A percentile compares a stretch with the other conserved stretches of the same genome.
Conservation (phyloP, 2,113 vertebrate species). For the Lepisosteus oculatus region DNA sequence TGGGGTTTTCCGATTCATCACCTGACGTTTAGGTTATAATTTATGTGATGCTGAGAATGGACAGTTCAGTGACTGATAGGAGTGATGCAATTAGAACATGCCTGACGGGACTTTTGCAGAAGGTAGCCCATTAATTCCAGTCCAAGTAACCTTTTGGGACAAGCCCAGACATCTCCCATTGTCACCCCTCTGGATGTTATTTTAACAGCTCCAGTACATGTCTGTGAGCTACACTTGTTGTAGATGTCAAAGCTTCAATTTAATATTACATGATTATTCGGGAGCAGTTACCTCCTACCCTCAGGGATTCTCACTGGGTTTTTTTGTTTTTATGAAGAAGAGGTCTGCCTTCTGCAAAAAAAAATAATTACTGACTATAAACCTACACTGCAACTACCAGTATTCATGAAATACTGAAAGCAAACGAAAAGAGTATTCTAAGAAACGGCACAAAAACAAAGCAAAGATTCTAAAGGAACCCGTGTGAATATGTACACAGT, state of each 20-base stretch:
- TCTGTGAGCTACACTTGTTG: constrained; percentile 42
- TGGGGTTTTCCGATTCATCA: too few species aligned
- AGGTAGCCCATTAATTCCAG: constrained; percentile 76
- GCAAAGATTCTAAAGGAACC: too few species aligned
- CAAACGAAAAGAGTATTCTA: background rate
- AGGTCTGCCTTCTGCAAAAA: background rate
- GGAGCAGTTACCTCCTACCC: constrained; percentile 24
- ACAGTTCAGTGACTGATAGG: constrained; percentile 27
- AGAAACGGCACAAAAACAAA: too few species aligned
- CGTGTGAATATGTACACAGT: too few species aligned
- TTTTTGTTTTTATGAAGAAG: background rate
- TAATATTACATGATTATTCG: constrained; percentile 48
- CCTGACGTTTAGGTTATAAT: too few species aligned
- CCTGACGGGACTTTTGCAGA: constrained; percentile 48
- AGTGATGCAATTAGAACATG: constrained; percentile 52
- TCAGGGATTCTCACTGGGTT: constrained; percentile 9
- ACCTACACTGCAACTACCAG: background rate
- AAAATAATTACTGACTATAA: background rate
- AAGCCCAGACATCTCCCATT: constrained; percentile 66
- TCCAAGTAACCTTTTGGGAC: constrained; percentile 73
- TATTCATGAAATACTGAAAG: too few species aligned
- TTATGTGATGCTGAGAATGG: too few species aligned
- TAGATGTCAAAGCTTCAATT: constrained; percentile 23
- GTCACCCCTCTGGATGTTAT: constrained; percentile 64
- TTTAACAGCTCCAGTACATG: constrained; percentile 64